phyloP scores from a whole-genome alignment of 2,113 vertebrate species.

The Melospiza georgiana region DNA sequence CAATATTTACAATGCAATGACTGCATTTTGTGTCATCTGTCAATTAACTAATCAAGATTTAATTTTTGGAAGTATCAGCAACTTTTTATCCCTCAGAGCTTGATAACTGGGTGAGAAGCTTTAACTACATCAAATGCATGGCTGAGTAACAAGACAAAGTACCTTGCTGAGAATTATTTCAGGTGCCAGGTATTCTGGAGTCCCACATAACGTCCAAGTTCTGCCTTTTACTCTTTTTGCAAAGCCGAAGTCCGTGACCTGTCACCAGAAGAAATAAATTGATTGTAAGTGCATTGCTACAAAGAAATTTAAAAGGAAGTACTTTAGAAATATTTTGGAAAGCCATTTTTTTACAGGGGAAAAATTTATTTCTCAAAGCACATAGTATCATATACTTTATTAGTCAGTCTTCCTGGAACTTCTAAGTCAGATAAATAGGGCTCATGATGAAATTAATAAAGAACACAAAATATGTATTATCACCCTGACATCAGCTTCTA shows the following conservation, averaged over 20 bases:
- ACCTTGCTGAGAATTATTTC: slow-evolving; percentile 99
- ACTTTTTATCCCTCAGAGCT: background rate
- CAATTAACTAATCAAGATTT: background rate
- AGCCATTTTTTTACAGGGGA: background rate
- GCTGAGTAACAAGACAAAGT: background rate
- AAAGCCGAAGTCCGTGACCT: slow-evolving; percentile 99
- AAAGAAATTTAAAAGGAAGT: background rate
- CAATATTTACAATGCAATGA: background rate
- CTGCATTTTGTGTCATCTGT: background rate
- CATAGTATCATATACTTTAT: background rate
- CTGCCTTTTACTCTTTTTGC: slow-evolving; percentile 99
- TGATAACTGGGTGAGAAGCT: background rate
- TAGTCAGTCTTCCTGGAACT: background rate
- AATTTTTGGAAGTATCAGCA: background rate
- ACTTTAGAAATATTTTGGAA: background rate
- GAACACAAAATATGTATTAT: background rate
- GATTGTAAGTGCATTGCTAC: background rate
- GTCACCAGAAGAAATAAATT: background rate
- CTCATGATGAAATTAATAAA: background rate
- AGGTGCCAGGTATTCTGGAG: slow-evolving; percentile 97
- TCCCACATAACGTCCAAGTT: slow-evolving; percentile 99
- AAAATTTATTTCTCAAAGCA: background rate
- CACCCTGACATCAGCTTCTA: background rate
- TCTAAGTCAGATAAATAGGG: background rate
- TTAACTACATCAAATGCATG: background rate